Conservation (phyloP, 1,140 invertebrate species). For the Rhagoletis pomonella region DNA sequence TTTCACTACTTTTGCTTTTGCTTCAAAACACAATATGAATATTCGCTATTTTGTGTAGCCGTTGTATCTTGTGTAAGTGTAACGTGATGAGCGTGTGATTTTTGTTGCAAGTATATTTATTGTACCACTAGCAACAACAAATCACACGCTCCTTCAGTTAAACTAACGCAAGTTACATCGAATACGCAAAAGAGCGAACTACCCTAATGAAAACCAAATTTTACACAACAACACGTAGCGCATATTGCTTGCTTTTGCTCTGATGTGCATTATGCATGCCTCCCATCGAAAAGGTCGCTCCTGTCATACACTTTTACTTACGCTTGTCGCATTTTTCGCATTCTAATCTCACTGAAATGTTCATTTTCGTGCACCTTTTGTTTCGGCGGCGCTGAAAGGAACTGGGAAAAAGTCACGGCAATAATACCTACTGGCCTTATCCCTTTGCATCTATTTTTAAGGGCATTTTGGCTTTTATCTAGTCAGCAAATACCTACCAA, state of each 20-base stretch:
- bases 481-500: slow-evolving; percentile 13
- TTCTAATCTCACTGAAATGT: background rate
- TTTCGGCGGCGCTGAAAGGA: background rate
- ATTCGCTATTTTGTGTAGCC: no score
- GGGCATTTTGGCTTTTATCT: background rate
- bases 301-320: background rate
- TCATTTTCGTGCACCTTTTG: slow-evolving; percentile 7
- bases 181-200: no score
- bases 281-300: background rate
- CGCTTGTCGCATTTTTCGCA: background rate
- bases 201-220: background rate
- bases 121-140: no score
- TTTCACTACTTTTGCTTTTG: no score
- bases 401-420: background rate
- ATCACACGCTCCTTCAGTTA: no score
- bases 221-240: background rate
- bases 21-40: no score
- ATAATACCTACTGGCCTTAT: slow-evolving; percentile 9
- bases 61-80: no score
- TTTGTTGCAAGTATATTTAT: no score
- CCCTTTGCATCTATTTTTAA: slow-evolving; percentile 31
- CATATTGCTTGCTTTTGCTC: background rate
- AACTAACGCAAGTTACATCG: no score
- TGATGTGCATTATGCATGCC: background rate
- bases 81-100: no score